Evolutionary conservation across 64 coral and sea anemone species (phyloP).

Genomic region (Montipora sp.): DNA sequence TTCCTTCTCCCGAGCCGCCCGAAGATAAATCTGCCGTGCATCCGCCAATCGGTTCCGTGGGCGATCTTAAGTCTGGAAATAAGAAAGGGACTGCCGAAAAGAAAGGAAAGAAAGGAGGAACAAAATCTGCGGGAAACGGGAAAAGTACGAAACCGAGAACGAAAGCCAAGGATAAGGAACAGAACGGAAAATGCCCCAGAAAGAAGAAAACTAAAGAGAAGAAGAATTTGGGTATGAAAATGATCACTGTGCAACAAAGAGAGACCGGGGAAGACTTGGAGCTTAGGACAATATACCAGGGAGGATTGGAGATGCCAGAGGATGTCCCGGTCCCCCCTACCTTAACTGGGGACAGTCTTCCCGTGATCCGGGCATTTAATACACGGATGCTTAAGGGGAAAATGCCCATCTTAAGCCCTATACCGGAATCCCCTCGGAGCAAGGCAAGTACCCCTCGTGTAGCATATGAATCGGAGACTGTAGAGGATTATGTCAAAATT

Average conservation of each 20-base stretch:
- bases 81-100: conserved; percentile 22
- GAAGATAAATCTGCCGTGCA: conserved; percentile 45
- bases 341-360: conserved; percentile 53
- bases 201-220: conserved; percentile 70
- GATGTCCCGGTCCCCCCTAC: conserved; percentile 57
- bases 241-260: conserved; percentile 76
- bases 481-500: neutral
- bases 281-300: conserved; percentile 23
- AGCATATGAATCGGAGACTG: neutral
- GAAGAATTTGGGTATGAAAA: conserved; percentile 71
- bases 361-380: conserved; percentile 44
- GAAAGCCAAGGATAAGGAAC: conserved; percentile 22
- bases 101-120: conserved; percentile 55
- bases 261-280: conserved; percentile 22
- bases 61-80: neutral
- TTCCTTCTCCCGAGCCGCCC: conserved; percentile 64
- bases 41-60: conserved; percentile 28
- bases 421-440: conserved; percentile 84
- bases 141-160: conserved; percentile 56
- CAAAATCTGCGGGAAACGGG: conserved; percentile 25
- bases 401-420: conserved; percentile 69
- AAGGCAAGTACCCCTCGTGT: neutral
- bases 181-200: conserved; percentile 20
- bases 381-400: conserved; percentile 47
- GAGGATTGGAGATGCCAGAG: conserved; percentile 44